These are phyloP conservation scores for Troides helena DNA, from an alignment of 2,888 invertebrate genomes.

Conservation along the genomic window DNA sequence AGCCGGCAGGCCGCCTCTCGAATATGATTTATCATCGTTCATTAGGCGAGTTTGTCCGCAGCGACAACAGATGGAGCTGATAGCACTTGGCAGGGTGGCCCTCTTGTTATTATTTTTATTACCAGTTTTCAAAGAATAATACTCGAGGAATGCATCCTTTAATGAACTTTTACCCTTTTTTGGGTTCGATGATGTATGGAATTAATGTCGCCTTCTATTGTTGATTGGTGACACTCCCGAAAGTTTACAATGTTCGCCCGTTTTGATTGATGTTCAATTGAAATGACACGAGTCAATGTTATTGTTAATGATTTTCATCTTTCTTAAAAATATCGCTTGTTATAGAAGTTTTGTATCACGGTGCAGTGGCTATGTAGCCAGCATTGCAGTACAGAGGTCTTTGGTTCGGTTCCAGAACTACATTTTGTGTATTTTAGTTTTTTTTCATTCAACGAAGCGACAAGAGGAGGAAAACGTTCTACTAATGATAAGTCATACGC, in stretches of 20 bases:
- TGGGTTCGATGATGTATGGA: constrained; percentile 77
- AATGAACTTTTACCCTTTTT: constrained; percentile 80
- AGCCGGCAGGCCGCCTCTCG: constrained; percentile 74
- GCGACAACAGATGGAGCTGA: constrained; percentile 81
- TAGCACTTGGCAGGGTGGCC: constrained; percentile 81
- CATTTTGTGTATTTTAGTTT: no score
- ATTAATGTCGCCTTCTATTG: constrained; percentile 76
- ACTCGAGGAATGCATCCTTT: constrained; percentile 79
- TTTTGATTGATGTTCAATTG: constrained; percentile 29
- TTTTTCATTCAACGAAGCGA: no score
- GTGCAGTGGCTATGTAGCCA: no score
- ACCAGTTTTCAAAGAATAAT: constrained; percentile 80
- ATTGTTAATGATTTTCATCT: constrained; percentile 4
- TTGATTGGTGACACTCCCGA: constrained; percentile 75
- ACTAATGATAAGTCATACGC: no score
- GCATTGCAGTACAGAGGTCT: no score
- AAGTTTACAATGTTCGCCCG: constrained; percentile 47
- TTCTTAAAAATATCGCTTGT: background rate
- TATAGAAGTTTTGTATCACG: no score
- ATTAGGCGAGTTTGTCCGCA: constrained; percentile 81
- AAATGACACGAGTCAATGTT: constrained; percentile 20
- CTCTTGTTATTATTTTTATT: constrained; percentile 80
- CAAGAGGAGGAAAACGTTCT: no score
- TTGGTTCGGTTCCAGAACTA: no score
- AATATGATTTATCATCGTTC: constrained; percentile 81